A percentile compares a stretch with the other conserved stretches of the same genome.
Conservation (phyloP, 2,113 vertebrate species). For the Hemibagrus wyckioides region DNA sequence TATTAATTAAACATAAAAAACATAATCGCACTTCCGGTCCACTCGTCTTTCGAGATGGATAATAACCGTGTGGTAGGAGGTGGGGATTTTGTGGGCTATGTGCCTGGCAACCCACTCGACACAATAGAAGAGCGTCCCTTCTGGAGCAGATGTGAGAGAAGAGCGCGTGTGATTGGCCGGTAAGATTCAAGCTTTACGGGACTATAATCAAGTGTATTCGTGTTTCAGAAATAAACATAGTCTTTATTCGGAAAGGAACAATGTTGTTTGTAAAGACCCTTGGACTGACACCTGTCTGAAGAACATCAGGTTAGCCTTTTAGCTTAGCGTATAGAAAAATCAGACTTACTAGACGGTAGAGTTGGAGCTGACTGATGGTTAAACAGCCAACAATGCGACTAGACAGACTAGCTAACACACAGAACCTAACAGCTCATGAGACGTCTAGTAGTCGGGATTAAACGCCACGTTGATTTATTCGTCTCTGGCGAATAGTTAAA, state of each 20-base stretch:
- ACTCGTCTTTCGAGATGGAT: background rate
- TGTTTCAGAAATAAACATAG: background rate
- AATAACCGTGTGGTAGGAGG: background rate
- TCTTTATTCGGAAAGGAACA: background rate
- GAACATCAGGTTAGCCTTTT: background rate
- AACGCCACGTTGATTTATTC: background rate
- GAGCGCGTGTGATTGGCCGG: background rate
- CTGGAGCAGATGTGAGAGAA: slow-evolving; percentile 19
- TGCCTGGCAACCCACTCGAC: slow-evolving; percentile 30
- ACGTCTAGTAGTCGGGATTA: background rate
- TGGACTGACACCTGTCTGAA: background rate
- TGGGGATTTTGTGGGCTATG: background rate
- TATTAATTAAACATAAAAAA: background rate
- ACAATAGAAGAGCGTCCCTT: slow-evolving; percentile 28
- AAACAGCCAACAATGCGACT: background rate
- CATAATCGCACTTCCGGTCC: background rate
- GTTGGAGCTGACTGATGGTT: background rate
- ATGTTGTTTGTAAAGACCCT: background rate
- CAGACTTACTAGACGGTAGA: background rate
- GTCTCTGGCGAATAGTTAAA: background rate
- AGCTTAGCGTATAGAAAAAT: background rate
- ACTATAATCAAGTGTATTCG: background rate
- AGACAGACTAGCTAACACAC: background rate
- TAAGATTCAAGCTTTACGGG: background rate
- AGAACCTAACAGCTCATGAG: background rate